Percentiles rank a stretch among this genome's conserved stretches.
Conservation (phyloP, 1,140 invertebrate species). For the Doryteuthis pealeii region DNA sequence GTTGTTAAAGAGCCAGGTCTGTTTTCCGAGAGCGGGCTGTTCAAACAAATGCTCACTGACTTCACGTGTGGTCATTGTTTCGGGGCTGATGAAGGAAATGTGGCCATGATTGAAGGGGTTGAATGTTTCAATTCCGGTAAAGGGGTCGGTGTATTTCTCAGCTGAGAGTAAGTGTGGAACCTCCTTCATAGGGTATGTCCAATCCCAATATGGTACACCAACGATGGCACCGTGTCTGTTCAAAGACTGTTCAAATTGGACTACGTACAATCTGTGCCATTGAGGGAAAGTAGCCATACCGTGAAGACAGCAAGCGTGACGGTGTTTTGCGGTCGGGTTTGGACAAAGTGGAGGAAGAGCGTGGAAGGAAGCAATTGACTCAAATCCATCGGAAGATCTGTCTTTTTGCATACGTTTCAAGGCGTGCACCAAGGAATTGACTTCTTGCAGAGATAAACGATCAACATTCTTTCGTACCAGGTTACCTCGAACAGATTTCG, state of each 20-base stretch:
- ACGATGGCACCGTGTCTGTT: constrained; percentile 22
- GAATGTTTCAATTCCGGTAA: not conserved
- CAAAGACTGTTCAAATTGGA: constrained; percentile 27
- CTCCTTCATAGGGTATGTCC: constrained; percentile 21
- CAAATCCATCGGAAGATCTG: constrained; percentile 26
- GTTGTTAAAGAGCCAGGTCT: constrained; percentile 5
- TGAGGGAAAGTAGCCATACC: constrained; percentile 34
- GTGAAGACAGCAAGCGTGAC: constrained; percentile 28
- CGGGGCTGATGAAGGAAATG: not conserved
- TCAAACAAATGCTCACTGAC: constrained; percentile 4
- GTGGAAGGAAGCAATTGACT: constrained; percentile 32
- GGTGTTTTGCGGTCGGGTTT: constrained; percentile 18
- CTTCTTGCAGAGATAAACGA: constrained; percentile 26
- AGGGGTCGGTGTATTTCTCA: constrained; percentile 21
- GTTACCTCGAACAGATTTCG: not conserved
- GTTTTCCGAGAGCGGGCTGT: not conserved
- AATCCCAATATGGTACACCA: constrained; percentile 37
- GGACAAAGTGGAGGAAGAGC: constrained; percentile 28
- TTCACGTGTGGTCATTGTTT: not conserved
- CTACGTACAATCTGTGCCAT: constrained; percentile 33
- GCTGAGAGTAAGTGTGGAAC: constrained; percentile 22
- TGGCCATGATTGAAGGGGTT: constrained; percentile 11
- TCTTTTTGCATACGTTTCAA: constrained; percentile 29
- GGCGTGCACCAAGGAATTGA: constrained; percentile 23
- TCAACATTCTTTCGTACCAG: constrained; percentile 25